Conservation (phyloP, 2,797 vertebrate species). For the Hippocampus kuda region DNA sequence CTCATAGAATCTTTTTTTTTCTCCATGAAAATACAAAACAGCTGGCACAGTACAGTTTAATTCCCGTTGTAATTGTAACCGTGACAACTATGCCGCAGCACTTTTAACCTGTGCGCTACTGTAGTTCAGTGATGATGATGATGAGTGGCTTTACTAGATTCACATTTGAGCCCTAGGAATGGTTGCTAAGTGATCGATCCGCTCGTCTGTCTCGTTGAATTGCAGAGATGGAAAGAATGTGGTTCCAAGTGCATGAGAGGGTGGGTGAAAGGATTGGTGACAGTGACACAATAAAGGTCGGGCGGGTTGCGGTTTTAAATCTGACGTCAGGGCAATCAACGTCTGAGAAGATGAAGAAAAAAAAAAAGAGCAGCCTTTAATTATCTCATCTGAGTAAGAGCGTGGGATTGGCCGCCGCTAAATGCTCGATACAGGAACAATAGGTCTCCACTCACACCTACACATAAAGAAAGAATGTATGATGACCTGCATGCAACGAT, state of each 20-base stretch:
- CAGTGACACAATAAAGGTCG: conserved; percentile 56
- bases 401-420: conserved; percentile 36
- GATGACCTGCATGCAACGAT: conserved; percentile 20
- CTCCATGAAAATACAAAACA: too few species aligned
- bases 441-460: conserved; percentile 24
- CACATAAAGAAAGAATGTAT: conserved; percentile 12
- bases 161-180: not conserved
- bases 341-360: conserved; percentile 23
- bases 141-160: not conserved
- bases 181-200: too few species aligned
- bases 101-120: not conserved
- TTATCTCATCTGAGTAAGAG: conserved; percentile 39
- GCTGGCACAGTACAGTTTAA: not conserved
- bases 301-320: conserved; percentile 44
- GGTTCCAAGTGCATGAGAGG: conserved; percentile 50
- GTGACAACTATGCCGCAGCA: not conserved
- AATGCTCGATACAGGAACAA: conserved; percentile 41
- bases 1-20: too few species aligned
- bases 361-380: conserved; percentile 37
- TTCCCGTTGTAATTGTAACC: not conserved
- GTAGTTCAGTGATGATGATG: not conserved
- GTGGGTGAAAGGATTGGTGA: conserved; percentile 56
- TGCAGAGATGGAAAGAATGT: too few species aligned
- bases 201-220: too few species aligned
- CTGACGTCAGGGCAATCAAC: conserved; percentile 63